These are phyloP conservation scores for Rambutsinella grinnellia DNA, from an alignment of 2,888 invertebrate genomes.

Conservation along the genomic window DNA sequence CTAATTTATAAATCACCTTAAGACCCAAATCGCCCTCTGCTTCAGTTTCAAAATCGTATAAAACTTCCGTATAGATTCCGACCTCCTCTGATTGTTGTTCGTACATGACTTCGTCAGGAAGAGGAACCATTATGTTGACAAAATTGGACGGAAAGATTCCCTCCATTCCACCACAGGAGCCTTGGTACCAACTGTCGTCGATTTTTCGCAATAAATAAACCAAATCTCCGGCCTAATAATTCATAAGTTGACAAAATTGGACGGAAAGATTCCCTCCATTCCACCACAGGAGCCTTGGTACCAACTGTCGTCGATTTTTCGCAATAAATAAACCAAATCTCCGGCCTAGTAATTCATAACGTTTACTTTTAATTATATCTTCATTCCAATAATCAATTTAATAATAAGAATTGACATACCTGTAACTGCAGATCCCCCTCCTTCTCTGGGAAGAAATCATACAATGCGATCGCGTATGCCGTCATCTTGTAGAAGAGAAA, in stretches of 20 bases:
- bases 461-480: constrained; percentile 64
- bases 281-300: constrained; percentile 68
- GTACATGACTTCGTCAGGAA: constrained; percentile 6
- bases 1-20: constrained; percentile 38
- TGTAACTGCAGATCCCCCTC: constrained; percentile 63
- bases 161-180: constrained; percentile 67
- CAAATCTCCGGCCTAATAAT: constrained; percentile 69
- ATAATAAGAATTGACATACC: constrained; percentile 23
- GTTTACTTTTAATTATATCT: not conserved
- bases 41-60: constrained; percentile 61
- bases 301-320: constrained; percentile 69
- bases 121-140: constrained; percentile 64
- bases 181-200: constrained; percentile 70
- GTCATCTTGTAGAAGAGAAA: not conserved
- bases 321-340: constrained; percentile 68
- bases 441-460: constrained; percentile 62
- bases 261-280: constrained; percentile 70
- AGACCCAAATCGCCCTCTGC: constrained; percentile 61
- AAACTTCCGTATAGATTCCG: constrained; percentile 35
- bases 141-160: constrained; percentile 70
- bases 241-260: constrained; percentile 68
- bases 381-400: not conserved
- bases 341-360: constrained; percentile 67
- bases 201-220: constrained; percentile 68
- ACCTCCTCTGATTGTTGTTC: constrained; percentile 6